phyloP scores from a whole-genome alignment of 2,797 vertebrate genomes.

The Sebastes hubbsi region DNA sequence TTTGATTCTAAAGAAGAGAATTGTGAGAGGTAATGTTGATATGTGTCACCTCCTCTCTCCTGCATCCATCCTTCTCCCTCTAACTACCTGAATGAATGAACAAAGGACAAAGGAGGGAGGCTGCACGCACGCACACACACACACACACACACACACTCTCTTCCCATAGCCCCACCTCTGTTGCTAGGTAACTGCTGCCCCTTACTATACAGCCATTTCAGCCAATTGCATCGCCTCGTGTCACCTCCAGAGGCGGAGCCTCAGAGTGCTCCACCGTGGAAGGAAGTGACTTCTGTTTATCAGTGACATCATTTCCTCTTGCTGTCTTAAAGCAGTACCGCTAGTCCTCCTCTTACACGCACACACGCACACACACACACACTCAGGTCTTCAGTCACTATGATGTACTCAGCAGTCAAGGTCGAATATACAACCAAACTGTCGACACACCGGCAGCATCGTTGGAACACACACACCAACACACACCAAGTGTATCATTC shows the following conservation, averaged over 20 bases:
- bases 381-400: not conserved
- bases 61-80: not conserved
- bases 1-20: not conserved
- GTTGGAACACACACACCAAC: not conserved
- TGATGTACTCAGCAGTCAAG: not conserved
- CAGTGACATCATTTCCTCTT: constrained; percentile 52
- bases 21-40: not conserved
- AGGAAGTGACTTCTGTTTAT: constrained; percentile 56
- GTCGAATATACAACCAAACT: not conserved
- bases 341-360: not conserved
- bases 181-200: constrained; percentile 66
- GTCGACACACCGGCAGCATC: not conserved
- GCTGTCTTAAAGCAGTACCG: not conserved
- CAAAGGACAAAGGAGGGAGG: constrained; percentile 46
- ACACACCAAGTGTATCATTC: not conserved
- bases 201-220: constrained; percentile 33
- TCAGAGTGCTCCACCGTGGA: constrained; percentile 61
- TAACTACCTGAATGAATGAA: constrained; percentile 16
- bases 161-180: constrained; percentile 35
- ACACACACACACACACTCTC: constrained; percentile 1
- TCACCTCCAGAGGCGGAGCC: constrained; percentile 38
- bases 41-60: not conserved
- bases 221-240: constrained; percentile 39
- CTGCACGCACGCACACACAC: not conserved
- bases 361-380: not conserved